phyloP scores from a whole-genome alignment of 1,140 invertebrate species.

The Bombus turneri region DNA sequence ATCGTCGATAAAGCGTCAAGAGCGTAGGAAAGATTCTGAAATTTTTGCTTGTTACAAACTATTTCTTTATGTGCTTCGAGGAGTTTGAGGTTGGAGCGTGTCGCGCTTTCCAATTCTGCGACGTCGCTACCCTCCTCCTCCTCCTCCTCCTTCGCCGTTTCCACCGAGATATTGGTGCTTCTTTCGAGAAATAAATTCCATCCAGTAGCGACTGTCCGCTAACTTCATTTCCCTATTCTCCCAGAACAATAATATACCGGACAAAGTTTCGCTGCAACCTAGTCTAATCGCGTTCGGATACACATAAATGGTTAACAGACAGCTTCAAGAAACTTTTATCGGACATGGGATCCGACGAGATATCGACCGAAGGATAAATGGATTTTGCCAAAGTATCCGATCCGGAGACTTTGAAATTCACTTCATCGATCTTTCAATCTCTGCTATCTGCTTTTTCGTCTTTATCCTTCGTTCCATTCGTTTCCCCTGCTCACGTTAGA shows the following conservation, averaged over 20 bases:
- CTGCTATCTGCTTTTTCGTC: not conserved
- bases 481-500: not conserved
- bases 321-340: slow-evolving; percentile 10
- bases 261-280: not conserved
- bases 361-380: slow-evolving; percentile 19
- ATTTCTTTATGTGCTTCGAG: slow-evolving; percentile 1
- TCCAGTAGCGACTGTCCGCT: slow-evolving; percentile 6
- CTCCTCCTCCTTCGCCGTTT: not conserved
- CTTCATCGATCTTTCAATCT: slow-evolving; percentile 33
- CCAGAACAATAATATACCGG: slow-evolving; percentile 15
- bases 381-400: not conserved
- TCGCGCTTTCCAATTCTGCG: slow-evolving; percentile 43
- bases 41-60: slow-evolving; percentile 29
- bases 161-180: not conserved
- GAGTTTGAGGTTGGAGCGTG: slow-evolving; percentile 45
- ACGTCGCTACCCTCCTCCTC: slow-evolving; percentile 18
- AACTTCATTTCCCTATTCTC: slow-evolving; percentile 29
- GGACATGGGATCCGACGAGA: not conserved
- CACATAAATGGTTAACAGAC: not conserved
- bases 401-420: not conserved
- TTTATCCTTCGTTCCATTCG: not conserved
- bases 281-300: not conserved
- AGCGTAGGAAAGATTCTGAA: slow-evolving; percentile 5
- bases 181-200: slow-evolving; percentile 39
- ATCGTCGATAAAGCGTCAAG: slow-evolving; percentile 23